Evolutionary conservation across 2,113 vertebrate species (phyloP).

Genomic region (Lucifuga dentata): DNA sequence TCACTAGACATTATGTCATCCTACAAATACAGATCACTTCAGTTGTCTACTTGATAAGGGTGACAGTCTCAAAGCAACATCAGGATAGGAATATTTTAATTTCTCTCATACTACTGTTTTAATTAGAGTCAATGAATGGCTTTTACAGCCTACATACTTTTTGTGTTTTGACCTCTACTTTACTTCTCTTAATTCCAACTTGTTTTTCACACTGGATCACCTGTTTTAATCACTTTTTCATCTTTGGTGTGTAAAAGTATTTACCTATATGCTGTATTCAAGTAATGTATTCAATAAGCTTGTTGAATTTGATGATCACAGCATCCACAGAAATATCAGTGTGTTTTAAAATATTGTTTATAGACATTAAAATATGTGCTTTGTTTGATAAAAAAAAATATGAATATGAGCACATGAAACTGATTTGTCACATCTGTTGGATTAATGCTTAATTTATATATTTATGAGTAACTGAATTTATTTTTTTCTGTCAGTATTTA

Average conservation of each 20-base stretch:
- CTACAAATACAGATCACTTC: conserved; percentile 11
- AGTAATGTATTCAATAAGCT: conserved; percentile 43
- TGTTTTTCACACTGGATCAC: neutral
- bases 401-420: conserved; percentile 19
- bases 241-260: conserved; percentile 51
- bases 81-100: conserved; percentile 3
- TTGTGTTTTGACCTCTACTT: neutral
- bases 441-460: too few relatives aligned
- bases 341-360: conserved; percentile 19
- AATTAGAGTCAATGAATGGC: neutral
- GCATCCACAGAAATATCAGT: neutral
- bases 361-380: conserved; percentile 9
- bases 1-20: neutral
- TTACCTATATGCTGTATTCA: neutral
- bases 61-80: conserved; percentile 2
- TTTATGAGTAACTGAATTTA: too few relatives aligned
- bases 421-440: too few relatives aligned
- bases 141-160: neutral
- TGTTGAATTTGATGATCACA: neutral
- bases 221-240: neutral
- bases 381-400: conserved; percentile 32
- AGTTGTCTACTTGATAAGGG: neutral
- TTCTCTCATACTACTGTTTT: conserved; percentile 11
- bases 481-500: neutral
- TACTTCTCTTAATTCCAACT: too few relatives aligned